Evolutionary conservation across 2,888 invertebrate genomes (phyloP).

Genomic region (Pseudanteris insignis): DNA sequence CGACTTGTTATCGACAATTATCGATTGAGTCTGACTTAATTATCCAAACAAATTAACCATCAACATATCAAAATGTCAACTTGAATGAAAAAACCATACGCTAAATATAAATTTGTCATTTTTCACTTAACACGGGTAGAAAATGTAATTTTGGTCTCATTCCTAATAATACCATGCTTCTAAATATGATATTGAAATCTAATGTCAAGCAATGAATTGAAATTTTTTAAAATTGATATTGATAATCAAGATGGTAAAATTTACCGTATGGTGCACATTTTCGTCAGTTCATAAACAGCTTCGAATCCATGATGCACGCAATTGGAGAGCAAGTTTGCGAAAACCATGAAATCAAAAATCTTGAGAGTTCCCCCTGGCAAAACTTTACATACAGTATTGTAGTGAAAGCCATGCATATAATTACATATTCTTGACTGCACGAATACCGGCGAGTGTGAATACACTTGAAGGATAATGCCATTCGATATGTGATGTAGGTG

Average conservation of each 20-base stretch:
- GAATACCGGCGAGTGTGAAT: conserved; percentile 94
- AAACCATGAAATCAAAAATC: conserved; percentile 96
- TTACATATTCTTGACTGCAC: conserved; percentile 97
- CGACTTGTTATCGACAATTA: too few relatives aligned
- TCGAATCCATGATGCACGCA: conserved; percentile 96
- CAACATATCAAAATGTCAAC: too few relatives aligned
- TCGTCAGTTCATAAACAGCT: conserved; percentile 95
- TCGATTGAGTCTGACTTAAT: too few relatives aligned
- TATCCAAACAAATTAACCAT: too few relatives aligned
- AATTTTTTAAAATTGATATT: too few relatives aligned
- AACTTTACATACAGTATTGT: conserved; percentile 96
- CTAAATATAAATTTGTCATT: too few relatives aligned
- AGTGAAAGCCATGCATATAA: conserved; percentile 94
- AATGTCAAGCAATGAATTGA: too few relatives aligned
- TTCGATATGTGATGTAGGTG: conserved; percentile 92
- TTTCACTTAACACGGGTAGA: too few relatives aligned
- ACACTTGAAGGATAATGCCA: conserved; percentile 93
- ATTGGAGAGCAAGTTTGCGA: conserved; percentile 88
- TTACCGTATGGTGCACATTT: conserved; percentile 91
- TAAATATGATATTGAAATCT: too few relatives aligned
- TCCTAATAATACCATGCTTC: too few relatives aligned
- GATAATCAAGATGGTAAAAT: not conserved
- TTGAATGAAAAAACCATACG: too few relatives aligned
- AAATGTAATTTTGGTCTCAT: too few relatives aligned
- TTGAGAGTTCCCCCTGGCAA: conserved; percentile 92